Evolutionary conservation across 23 tunicate genomes (phyloP).

Genomic region (Diplosoma virens): DNA sequence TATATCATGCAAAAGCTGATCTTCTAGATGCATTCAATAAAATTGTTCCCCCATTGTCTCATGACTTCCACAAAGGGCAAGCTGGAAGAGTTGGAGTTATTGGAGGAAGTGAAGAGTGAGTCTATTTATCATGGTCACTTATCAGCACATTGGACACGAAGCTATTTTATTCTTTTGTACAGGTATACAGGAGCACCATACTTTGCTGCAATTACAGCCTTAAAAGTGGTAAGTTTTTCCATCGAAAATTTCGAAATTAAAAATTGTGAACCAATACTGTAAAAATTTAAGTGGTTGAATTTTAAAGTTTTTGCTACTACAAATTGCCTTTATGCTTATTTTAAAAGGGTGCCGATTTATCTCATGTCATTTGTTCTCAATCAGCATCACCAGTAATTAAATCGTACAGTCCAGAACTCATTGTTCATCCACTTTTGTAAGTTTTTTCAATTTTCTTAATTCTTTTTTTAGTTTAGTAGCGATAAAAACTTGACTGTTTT

Average conservation of each 20-base stretch:
- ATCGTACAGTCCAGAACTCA: conserved; percentile 90
- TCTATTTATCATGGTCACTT: neutral
- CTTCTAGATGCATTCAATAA: conserved; percentile 27
- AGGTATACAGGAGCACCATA: conserved; percentile 96
- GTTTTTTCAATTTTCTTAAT: neutral
- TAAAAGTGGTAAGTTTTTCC: conserved; percentile 86
- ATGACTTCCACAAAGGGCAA: conserved; percentile 62
- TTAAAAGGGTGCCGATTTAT: conserved; percentile 83
- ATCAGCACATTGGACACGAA: neutral
- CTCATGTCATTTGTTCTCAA: conserved; percentile 77
- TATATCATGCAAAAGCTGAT: neutral
- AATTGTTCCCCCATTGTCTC: conserved; percentile 45
- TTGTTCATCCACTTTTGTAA: conserved; percentile 88
- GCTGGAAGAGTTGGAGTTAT: conserved; percentile 61
- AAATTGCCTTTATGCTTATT: no score
- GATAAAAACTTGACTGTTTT: no score
- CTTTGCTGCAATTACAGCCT: conserved; percentile 84
- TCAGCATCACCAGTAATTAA: conserved; percentile 81
- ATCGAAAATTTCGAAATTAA: no score
- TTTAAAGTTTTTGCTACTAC: no score
- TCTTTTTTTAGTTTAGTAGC: neutral
- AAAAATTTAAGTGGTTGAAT: no score
- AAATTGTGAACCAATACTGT: no score
- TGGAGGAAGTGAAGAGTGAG: conserved; percentile 85
- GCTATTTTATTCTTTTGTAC: neutral